These are phyloP conservation scores for Drosophila austrosaltans DNA, from an alignment of 2,888 invertebrate genomes.

Conservation along the genomic window DNA sequence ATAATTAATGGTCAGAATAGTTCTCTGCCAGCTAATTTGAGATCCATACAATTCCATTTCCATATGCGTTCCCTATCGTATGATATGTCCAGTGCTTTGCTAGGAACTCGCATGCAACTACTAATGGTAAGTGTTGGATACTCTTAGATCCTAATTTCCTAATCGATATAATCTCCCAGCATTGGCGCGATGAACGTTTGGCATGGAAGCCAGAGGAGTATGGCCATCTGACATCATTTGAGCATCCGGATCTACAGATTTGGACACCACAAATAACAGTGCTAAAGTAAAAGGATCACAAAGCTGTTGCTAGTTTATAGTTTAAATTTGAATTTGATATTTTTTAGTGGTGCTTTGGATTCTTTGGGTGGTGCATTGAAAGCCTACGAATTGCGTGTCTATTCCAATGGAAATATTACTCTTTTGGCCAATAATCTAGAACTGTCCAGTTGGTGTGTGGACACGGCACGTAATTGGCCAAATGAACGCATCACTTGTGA, in stretches of 20 bases:
- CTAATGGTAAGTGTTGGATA: constrained; percentile 81
- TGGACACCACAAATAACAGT: constrained; percentile 78
- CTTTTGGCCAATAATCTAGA: constrained; percentile 69
- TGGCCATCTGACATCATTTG: constrained; percentile 83
- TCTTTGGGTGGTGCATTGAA: constrained; percentile 56
- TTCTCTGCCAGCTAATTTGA: constrained; percentile 76
- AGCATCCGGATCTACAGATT: constrained; percentile 61
- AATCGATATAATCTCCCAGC: constrained; percentile 14
- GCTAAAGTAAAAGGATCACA: constrained; percentile 68
- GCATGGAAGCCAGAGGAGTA: constrained; percentile 86
- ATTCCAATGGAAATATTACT: constrained; percentile 69
- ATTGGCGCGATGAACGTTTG: constrained; percentile 87
- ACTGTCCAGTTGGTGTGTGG: constrained; percentile 79
- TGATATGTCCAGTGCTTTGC: constrained; percentile 68
- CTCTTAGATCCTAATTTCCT: neutral
- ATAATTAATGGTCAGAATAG: constrained; percentile 83
- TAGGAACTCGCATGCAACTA: constrained; percentile 81
- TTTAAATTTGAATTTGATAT: neutral
- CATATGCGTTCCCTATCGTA: constrained; percentile 76
- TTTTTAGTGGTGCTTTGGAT: constrained; percentile 65
- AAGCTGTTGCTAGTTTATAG: neutral
- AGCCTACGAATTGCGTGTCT: constrained; percentile 62
- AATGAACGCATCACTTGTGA: constrained; percentile 77
- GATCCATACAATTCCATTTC: constrained; percentile 72
- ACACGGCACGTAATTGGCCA: constrained; percentile 80